Conservation (phyloP, 2,113 vertebrate genomes). For the Caranx melampygus region DNA sequence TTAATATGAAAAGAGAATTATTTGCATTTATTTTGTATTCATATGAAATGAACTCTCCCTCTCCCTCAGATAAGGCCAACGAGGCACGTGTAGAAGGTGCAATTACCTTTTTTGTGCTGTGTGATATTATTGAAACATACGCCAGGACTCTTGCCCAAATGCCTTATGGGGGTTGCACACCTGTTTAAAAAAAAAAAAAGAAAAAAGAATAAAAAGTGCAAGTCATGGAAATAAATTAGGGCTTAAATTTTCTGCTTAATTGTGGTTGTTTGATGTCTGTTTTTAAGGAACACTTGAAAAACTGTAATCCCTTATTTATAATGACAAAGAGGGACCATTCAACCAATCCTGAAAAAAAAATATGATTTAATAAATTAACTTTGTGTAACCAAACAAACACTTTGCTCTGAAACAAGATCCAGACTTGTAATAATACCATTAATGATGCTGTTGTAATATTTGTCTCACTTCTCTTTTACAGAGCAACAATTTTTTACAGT, state of each 20-base stretch:
- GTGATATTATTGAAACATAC: slow-evolving; percentile 37
- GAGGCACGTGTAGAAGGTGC: slow-evolving; percentile 11
- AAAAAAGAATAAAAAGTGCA: neutral
- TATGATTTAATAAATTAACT: slow-evolving; percentile 3
- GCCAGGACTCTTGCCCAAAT: slow-evolving; percentile 55
- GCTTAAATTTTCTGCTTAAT: slow-evolving; percentile 15
- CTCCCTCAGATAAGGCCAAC: slow-evolving; percentile 36
- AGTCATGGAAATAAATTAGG: slow-evolving; percentile 29
- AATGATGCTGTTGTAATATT: slow-evolving; percentile 52
- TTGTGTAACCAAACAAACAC: slow-evolving; percentile 18
- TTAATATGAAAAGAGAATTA: slow-evolving; percentile 24
- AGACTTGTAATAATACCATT: slow-evolving; percentile 25
- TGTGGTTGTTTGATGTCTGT: slow-evolving; percentile 21
- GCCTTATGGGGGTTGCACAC: slow-evolving; percentile 66
- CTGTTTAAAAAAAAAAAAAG: slow-evolving; percentile 7
- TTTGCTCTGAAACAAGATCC: slow-evolving; percentile 35
- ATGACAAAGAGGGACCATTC: slow-evolving; percentile 22
- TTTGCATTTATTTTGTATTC: slow-evolving; percentile 36
- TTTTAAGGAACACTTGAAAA: slow-evolving; percentile 35
- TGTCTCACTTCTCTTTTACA: slow-evolving; percentile 61
- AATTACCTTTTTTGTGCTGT: slow-evolving; percentile 44
- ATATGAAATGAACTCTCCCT: slow-evolving; percentile 25
- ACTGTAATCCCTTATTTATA: slow-evolving; percentile 34
- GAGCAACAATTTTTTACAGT: slow-evolving; percentile 70
- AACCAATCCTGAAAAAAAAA: neutral